Evolutionary conservation across 2,797 vertebrate species (phyloP).

Genomic region (Tauraco hartlaubi): DNA sequence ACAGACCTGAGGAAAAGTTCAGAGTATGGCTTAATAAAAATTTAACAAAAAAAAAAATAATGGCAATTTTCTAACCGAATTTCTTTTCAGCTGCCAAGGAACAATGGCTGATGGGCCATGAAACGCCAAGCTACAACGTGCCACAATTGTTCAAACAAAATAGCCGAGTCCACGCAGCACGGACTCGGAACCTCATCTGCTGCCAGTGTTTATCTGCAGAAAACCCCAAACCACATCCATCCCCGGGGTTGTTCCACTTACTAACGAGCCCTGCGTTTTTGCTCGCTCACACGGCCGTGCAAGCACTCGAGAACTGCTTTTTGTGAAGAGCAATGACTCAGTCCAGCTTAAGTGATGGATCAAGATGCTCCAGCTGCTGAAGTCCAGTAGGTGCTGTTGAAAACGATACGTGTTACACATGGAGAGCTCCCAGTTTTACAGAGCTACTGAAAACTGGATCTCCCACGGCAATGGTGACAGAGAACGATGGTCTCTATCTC

Average conservation of each 20-base stretch:
- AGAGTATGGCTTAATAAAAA: not conserved
- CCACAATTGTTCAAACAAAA: not conserved
- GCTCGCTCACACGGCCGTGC: not conserved
- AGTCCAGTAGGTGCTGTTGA: not conserved
- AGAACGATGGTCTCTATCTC: not conserved
- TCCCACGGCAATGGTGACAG: not conserved
- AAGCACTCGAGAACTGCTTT: not conserved
- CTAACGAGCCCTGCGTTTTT: not conserved
- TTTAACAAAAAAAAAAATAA: not conserved
- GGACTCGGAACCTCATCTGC: not conserved
- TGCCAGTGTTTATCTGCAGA: constrained; percentile 9
- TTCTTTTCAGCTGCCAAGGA: not conserved
- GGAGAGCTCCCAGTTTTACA: not conserved
- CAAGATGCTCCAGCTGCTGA: not conserved
- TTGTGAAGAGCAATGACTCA: not conserved
- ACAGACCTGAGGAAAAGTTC: not conserved
- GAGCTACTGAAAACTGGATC: not conserved
- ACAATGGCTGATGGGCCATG: not conserved
- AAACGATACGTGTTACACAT: not conserved
- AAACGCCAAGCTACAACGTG: constrained; percentile 10
- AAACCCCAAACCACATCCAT: not conserved
- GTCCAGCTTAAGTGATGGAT: not conserved
- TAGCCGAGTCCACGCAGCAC: not conserved
- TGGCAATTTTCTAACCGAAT: not conserved
- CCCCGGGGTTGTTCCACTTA: not conserved